A percentile compares a stretch with the other conserved stretches of the same genome.
These are phyloP conservation scores for Lottia gigantea DNA, from an alignment of 2,888 invertebrate species.

Conservation along the genomic window DNA sequence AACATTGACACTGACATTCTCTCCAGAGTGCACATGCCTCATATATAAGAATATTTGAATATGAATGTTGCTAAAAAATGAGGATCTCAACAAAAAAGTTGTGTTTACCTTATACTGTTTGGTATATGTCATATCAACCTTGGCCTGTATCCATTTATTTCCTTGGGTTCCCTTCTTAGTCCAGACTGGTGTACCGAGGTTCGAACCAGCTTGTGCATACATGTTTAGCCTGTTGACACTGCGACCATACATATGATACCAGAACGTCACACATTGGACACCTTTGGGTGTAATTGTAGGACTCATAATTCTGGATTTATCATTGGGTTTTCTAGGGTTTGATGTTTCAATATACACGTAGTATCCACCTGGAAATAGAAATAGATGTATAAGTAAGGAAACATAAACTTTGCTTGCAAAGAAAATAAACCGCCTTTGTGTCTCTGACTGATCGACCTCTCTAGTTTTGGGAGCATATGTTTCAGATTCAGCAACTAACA, in stretches of 20 bases:
- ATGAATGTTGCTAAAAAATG: too few relatives aligned
- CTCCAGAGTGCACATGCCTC: too few relatives aligned
- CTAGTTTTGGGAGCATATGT: too few relatives aligned
- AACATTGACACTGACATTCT: too few relatives aligned
- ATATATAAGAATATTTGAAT: too few relatives aligned
- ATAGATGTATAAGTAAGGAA: too few relatives aligned
- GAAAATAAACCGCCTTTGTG: too few relatives aligned
- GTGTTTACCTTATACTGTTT: constrained; percentile 36
- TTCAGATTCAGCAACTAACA: too few relatives aligned
- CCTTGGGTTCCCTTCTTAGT: constrained; percentile 45
- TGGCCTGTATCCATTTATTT: constrained; percentile 43
- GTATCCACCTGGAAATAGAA: constrained; percentile 48
- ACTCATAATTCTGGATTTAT: constrained; percentile 69
- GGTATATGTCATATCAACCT: constrained; percentile 37
- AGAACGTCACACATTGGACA: constrained; percentile 53
- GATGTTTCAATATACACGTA: constrained; percentile 67
- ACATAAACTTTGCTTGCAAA: too few relatives aligned
- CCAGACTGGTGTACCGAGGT: constrained; percentile 45
- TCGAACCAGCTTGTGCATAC: constrained; percentile 39
- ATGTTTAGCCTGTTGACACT: constrained; percentile 53
- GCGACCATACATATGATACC: constrained; percentile 65
- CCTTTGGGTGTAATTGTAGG: constrained; percentile 26
- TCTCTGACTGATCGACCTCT: too few relatives aligned
- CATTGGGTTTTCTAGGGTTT: constrained; percentile 71
- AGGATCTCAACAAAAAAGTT: too few relatives aligned